Base-by-base conservation (phyloP, 64 coral and sea anemone species). In the Anthopleura sola region DNA sequence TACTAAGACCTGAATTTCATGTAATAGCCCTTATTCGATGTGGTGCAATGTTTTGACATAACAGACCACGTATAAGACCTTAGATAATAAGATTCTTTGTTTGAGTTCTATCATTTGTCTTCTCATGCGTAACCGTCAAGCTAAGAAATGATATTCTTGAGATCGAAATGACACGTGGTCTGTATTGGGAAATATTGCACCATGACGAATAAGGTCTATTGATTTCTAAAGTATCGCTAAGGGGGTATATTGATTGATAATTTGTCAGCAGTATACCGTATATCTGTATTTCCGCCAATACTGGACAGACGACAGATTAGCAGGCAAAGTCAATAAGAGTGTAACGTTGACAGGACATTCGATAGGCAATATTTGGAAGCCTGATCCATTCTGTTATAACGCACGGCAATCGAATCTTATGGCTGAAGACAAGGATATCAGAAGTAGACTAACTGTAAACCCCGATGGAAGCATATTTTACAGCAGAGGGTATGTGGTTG, bases 261-360 rank as follows among this genome's bases (percentile, higher is more conserved):
- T 32, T 71, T 71, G 14, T 71, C 66, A 71, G 66, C 26, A 71
- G 66, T 71, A 32, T 71, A 71, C 66, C 5, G 29, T 71, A 31
- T 92, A 88, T 87, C 36, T 87, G 0, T 96, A 92, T 47, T 84
- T 96, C 47, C 83, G 80, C 15, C 93, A 96, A 64, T 83, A 83
- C 24, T 96, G 94, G 94, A 87, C 58, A 36, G 94, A 96, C 37
- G 66, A 89, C 6, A 87, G 94, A 32, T 83, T 96, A 28, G 86
- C 94, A 0, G 87, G 84, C 15, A 88, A 89, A 31, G 74, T 82
- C 24, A 85, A 92, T 29, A 75, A 86, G 5, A 81, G 33, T n/a
- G 74, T 96, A 19, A 32, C 83, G 2, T 39, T 96, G 11, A 86
- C 84, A 21, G 94, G 90, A 54, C 47, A 75, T 28, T 55, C 87